These are phyloP conservation scores for Stegophylla sp. DNA, from an alignment of 2,888 invertebrate genomes.

Conservation along the genomic window DNA sequence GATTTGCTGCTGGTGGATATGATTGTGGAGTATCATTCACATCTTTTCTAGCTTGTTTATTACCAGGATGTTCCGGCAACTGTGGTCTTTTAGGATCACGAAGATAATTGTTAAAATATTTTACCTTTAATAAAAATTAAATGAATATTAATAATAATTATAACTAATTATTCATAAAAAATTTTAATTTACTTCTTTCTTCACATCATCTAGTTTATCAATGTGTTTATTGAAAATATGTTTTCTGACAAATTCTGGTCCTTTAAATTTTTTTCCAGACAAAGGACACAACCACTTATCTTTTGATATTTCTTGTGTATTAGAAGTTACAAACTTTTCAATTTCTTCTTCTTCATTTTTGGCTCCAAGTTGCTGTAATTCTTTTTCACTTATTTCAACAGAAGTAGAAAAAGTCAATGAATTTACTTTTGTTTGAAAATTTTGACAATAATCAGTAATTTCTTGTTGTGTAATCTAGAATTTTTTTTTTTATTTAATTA, in stretches of 20 bases:
- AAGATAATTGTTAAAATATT: slow-evolving; percentile 96
- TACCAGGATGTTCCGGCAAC: slow-evolving; percentile 83
- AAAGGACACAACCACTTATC: slow-evolving; percentile 99
- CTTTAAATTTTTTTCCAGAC: slow-evolving; percentile 98
- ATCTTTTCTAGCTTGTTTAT: slow-evolving; percentile 67
- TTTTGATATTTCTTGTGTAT: slow-evolving; percentile 94
- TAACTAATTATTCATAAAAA: not conserved
- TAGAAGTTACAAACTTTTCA: slow-evolving; percentile 93
- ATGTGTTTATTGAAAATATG: slow-evolving; percentile 97
- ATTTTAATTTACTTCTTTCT: slow-evolving; percentile 76
- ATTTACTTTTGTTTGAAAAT: slow-evolving; percentile 90
- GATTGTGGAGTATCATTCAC: slow-evolving; percentile 67
- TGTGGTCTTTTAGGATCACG: slow-evolving; percentile 93
- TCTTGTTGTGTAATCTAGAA: slow-evolving; percentile 73
- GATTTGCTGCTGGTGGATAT: slow-evolving; percentile 60
- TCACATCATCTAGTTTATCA: slow-evolving; percentile 96
- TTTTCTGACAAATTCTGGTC: slow-evolving; percentile 97
- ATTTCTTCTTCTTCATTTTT: slow-evolving; percentile 81
- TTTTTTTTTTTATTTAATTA: not conserved
- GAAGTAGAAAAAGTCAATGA: slow-evolving; percentile 83
- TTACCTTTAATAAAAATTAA: slow-evolving; percentile 67
- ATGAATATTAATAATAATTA: not conserved
- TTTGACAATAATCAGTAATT: slow-evolving; percentile 76
- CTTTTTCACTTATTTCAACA: slow-evolving; percentile 74
- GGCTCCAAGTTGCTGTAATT: slow-evolving; percentile 82